A percentile compares a stretch with the other conserved stretches of the same genome.
These are phyloP conservation scores for Sciurus vulgaris DNA, from an alignment of 2,797 vertebrate species.

Conservation along the genomic window DNA sequence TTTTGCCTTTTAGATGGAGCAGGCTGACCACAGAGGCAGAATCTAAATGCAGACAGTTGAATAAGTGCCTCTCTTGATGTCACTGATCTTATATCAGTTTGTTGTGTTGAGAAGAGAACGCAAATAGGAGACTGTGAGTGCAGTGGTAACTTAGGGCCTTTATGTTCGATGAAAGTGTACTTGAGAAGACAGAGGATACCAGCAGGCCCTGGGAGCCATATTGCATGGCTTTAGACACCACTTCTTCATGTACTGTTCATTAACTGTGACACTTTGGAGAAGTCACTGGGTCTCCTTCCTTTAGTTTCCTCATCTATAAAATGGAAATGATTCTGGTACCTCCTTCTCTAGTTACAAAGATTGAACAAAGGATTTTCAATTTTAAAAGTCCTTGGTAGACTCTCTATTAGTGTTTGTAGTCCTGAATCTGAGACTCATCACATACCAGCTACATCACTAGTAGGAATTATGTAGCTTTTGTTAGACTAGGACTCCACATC, in stretches of 20 bases:
- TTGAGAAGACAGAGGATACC: neutral
- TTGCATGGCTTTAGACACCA: neutral
- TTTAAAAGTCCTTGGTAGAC: neutral
- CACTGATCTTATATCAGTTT: neutral
- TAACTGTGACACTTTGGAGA: neutral
- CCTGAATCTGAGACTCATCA: neutral
- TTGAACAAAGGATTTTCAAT: neutral
- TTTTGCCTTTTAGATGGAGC: neutral
- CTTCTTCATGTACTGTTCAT: fast-evolving
- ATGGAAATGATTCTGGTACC: no score
- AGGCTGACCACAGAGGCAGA: neutral
- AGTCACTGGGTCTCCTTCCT: neutral
- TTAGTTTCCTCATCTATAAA: neutral
- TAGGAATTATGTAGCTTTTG: neutral
- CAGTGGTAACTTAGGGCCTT: neutral
- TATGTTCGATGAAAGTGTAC: neutral
- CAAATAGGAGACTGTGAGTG: neutral
- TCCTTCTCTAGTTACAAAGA: neutral
- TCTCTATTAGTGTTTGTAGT: neutral
- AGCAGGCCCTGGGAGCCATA: neutral
- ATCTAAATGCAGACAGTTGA: neutral
- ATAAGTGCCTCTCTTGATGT: neutral
- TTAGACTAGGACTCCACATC: neutral
- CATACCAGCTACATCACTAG: neutral
- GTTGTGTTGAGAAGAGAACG: neutral